Base-by-base conservation (phyloP, 2,888 invertebrate genomes). In the Spisula solida region DNA sequence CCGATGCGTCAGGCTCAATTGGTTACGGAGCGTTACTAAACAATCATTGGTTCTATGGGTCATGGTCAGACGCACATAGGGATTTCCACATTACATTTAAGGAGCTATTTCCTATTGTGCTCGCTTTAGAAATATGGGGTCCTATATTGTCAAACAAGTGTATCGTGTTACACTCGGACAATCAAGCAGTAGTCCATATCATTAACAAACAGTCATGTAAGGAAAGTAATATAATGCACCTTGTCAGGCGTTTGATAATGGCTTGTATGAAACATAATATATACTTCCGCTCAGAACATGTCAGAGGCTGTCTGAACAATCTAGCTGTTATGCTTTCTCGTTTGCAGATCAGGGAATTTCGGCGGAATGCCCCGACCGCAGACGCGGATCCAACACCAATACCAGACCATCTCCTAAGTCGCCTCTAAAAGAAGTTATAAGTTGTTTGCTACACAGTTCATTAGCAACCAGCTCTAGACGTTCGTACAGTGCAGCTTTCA, bases 51-150 rank as follows among this genome's bases (percentile, higher is more conserved):
- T 81, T 87, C 79, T 83, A 56, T 41, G 87, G 79, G 16, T 18
- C 29, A 8, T 91, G 91, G 88, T 82, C 82, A 34, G 29, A 25
- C 5, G 8, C 16, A 18, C 1, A 10, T 18, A 20, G 10, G 25
- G 29, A 48, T 51, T 25, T 47, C 31, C n/a, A 75, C 25, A 88
- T 90, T 10, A 88, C 88, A 8, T 82, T 82, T 41, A 88, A 88
- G 25, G 88, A 88, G 78, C 75, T 88, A 18, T 82, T 88, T 60
- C 88, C 88, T 0, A 90, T 92, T 29, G 88, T 86, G 16, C 16
- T 91, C 12, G 85, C 91, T 16, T 55, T 92, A 12, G 89, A 91
- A 88, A 41, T 89, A 5, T 92, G 91, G 90, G 86, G 91, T 0
- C 25, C 34, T 41, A 0, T n/a, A 0, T 70, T 92, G 5, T 18